Conservation (phyloP, 2,113 vertebrate species). For the Scatophagus argus region DNA sequence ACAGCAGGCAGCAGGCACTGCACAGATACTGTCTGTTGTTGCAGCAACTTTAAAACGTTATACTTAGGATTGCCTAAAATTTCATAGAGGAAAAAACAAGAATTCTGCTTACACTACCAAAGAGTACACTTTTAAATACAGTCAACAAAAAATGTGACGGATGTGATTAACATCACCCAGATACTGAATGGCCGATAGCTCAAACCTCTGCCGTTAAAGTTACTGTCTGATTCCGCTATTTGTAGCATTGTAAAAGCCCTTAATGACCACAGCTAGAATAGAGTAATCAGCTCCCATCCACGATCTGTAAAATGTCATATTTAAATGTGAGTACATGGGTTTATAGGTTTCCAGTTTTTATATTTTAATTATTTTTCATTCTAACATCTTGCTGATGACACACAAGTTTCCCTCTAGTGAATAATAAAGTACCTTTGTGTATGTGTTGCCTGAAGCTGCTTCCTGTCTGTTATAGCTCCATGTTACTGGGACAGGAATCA, state of each 20-base stretch:
- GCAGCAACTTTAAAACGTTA: no score
- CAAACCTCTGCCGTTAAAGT: not conserved
- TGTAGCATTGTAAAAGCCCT: not conserved
- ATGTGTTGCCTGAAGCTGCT: not conserved
- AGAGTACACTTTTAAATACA: not conserved
- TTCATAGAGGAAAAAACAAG: no score
- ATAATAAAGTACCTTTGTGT: not conserved
- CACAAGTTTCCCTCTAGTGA: not conserved
- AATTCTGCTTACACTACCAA: not conserved
- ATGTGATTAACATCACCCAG: not conserved
- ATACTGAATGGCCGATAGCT: not conserved
- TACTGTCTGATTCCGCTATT: not conserved
- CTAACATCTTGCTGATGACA: not conserved
- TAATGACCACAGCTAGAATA: not conserved
- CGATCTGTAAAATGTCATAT: not conserved
- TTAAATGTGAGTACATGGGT: not conserved
- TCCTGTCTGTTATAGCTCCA: conserved; percentile 7
- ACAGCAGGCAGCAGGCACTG: conserved; percentile 4
- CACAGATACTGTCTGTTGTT: not conserved
- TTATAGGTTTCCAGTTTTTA: not conserved
- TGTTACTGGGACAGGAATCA: not conserved
- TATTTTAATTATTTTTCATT: not conserved
- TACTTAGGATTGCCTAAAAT: no score
- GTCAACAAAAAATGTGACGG: not conserved
- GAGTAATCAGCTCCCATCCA: not conserved